These are phyloP conservation scores for Megaustenia siamemsis DNA, from an alignment of 2,888 invertebrate genomes.

Conservation along the genomic window DNA sequence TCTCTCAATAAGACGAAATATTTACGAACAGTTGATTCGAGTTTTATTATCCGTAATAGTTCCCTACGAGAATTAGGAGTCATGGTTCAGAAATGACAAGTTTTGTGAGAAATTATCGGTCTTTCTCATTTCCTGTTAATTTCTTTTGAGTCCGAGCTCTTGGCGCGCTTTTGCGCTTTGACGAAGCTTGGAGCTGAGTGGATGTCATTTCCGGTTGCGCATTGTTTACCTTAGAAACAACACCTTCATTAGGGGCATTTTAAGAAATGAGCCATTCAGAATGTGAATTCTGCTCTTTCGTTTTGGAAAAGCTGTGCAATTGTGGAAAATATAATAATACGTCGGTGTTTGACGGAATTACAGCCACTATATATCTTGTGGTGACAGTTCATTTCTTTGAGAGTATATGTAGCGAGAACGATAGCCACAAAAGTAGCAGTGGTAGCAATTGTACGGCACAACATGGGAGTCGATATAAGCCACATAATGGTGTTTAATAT, in stretches of 20 bases:
- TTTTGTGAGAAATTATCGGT: constrained; percentile 28
- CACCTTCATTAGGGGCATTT: constrained; percentile 42
- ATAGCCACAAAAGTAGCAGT: too few relatives aligned
- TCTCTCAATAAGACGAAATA: constrained; percentile 40
- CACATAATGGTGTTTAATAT: too few relatives aligned
- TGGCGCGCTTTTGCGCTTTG: constrained; percentile 16
- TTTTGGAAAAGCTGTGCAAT: not conserved
- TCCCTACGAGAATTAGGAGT: not conserved
- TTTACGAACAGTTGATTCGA: constrained; percentile 35
- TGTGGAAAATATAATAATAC: not conserved
- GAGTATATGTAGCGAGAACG: too few relatives aligned
- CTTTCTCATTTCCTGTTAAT: constrained; percentile 39
- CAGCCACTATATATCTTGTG: not conserved
- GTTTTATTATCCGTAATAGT: constrained; percentile 29
- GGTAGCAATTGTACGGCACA: too few relatives aligned
- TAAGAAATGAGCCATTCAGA: constrained; percentile 22
- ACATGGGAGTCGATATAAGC: too few relatives aligned
- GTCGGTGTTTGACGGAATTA: not conserved
- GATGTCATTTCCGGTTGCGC: constrained; percentile 38
- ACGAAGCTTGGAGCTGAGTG: constrained; percentile 2
- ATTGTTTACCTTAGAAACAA: constrained; percentile 39
- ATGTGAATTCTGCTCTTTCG: constrained; percentile 7
- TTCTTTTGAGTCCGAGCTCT: not conserved
- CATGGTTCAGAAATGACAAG: constrained; percentile 21
- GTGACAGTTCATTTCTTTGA: not conserved